Evolutionary conservation across 2,888 invertebrate species (phyloP), one percentile per base, ranked within the genome.

Genomic region (Hydriomena furcata): DNA sequence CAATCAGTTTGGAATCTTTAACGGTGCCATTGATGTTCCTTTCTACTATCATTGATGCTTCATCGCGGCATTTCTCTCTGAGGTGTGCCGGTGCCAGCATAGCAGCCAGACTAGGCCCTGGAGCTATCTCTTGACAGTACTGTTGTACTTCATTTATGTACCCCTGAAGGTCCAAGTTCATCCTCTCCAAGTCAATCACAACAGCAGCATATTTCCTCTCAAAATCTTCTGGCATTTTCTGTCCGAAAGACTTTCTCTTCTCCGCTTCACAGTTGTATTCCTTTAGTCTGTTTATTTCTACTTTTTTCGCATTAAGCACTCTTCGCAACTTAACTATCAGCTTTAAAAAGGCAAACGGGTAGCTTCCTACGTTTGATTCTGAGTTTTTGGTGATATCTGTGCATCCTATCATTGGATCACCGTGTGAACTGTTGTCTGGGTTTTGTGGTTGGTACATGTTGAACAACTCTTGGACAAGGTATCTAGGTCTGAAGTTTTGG

Each of bases 261-360:
- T 99, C 98, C 0, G 97, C 98, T 79, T 97, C 96, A 51, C 95
- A 93, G 72, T 99, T 99, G 93, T 97, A 95, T 51, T 95, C 94
- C 73, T 94, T 94, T 38, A 99, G 84, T 48, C 94, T 93, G 63
- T 94, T 92, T 6, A 98, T 94, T 89, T 96, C 96, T 2, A 92
- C 92, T 68, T 94, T 94, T 76, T 99, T 99, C 0, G 94, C 93
- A 52, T 93, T 92, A 28, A 99, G 88, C 59, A 97, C 95, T 87
- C 97, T 97, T 40, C 95, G 95, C 17, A 98, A 92, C 63, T 96
- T 93, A 0, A 98, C 96, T 85, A 98, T 94, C 57, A 95, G 92
- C 73, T 98, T 96, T 43, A 98, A 88, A 52, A 98, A 92, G 71
- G 95, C 94, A 50, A 95, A 92, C 1, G 98, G 97, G 82, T 96